Evolutionary conservation across 2,888 invertebrate genomes (phyloP).

Genomic region (Euplexia lucipara): DNA sequence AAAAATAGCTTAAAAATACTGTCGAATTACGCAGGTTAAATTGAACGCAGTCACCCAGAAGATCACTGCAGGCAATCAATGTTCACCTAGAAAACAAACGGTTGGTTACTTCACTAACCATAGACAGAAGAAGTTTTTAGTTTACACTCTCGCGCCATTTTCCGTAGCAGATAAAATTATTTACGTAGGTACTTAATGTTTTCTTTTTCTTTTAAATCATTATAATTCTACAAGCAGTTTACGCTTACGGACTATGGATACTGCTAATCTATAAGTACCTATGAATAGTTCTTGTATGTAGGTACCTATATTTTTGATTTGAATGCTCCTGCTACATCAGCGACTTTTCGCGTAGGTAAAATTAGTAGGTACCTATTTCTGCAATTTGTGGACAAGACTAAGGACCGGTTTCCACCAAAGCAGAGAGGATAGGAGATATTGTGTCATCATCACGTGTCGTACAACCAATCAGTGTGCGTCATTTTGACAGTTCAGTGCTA

Average conservation of each 20-base stretch:
- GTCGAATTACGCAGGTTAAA: slow-evolving; percentile 62
- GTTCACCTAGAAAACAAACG: slow-evolving; percentile 87
- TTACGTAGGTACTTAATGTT: not conserved
- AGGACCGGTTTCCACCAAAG: no score
- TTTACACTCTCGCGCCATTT: slow-evolving; percentile 11
- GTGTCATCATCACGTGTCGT: no score
- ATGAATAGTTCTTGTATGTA: no score
- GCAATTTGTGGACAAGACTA: no score
- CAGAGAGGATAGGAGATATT: no score
- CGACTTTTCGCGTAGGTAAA: no score
- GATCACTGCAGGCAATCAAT: slow-evolving; percentile 81
- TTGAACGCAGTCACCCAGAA: slow-evolving; percentile 71
- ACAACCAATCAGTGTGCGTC: no score
- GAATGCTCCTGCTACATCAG: not conserved
- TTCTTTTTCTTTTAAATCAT: not conserved
- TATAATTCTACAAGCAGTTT: not conserved
- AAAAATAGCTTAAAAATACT: slow-evolving; percentile 66
- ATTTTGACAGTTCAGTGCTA: no score
- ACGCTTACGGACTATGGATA: not conserved
- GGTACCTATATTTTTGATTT: not conserved
- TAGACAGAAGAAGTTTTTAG: slow-evolving; percentile 3
- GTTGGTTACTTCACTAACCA: slow-evolving; percentile 30
- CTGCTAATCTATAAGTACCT: not conserved
- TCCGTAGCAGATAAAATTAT: not conserved
- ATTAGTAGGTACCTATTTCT: no score